Base-by-base conservation (phyloP, 1,140 invertebrate genomes). In the Trichogramma pretiosum region DNA sequence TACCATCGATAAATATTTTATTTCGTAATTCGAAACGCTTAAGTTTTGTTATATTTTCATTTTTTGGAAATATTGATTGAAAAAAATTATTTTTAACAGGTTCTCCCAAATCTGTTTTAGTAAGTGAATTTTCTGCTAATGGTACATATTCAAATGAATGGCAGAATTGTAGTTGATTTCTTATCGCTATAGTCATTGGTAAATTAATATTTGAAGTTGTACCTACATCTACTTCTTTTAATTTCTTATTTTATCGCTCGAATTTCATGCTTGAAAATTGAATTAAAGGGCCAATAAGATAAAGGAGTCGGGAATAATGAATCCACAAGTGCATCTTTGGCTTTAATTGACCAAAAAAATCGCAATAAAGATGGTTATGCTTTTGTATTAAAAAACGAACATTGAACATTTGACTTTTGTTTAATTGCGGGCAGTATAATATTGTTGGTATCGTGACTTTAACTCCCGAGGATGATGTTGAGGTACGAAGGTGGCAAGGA, bases 131-230 rank as follows among this genome's bases (percentile, higher is more conserved):
- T n/a, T n/a, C n/a, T n/a, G n/a, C n/a, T n/a, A n/a, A n/a, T n/a
- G n/a, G n/a, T n/a, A n/a, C n/a, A n/a, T n/a, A 46, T 26, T 26
- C 40, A 10, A 22, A 28, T 3, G 17, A 39, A 16, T 45, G 52
- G 5, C 26, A 50, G 10, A 41, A 54, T 9, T 51, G 45, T 39
- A 55, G 46, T 36, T 57, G 56, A 50, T 52, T 37, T 30, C 51
- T 47, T n/a, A 57, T 47, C 10, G 53, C 50, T n/a, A 55, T 24
- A 22, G 56, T 53, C 13, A 47, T n/a, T 17, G 53, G 48, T 10
- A 53, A 16, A 52, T 57, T 53, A 14, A 47, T 26, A 39, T 48
- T 41, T 13, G 30, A 50, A 16, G 21, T 34, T 28, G 40, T 44
- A 38, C 45, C 39, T 35, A 44, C 14, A 26, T 38, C 36, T 38